Evolutionary conservation across 2,888 invertebrate genomes (phyloP).

Genomic region (Aphidius colemani): DNA sequence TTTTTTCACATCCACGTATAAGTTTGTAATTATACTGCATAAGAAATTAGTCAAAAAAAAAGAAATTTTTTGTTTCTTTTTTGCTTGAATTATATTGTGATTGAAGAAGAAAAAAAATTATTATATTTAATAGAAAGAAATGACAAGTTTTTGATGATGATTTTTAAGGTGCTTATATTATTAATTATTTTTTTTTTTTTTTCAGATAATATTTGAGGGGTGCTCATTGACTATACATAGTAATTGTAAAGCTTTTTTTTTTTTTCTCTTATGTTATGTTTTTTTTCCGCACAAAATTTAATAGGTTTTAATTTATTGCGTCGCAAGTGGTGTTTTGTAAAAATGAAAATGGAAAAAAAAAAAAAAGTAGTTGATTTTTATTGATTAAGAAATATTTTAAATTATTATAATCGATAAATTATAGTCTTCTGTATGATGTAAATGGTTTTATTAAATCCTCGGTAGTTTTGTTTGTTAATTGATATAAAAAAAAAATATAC

Average conservation of each 20-base stretch:
- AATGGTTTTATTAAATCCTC: constrained; percentile 45
- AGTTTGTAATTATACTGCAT: constrained; percentile 19
- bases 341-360: constrained; percentile 7
- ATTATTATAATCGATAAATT: constrained; percentile 18
- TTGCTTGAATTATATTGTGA: constrained; percentile 20
- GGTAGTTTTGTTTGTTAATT: constrained; percentile 46
- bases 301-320: neutral
- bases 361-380: constrained; percentile 15
- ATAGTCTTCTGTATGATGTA: constrained; percentile 38
- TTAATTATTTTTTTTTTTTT: constrained; percentile 31
- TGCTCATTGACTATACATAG: constrained; percentile 25
- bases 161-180: constrained; percentile 14
- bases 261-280: neutral
- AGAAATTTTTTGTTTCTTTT: constrained; percentile 6
- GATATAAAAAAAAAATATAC: constrained; percentile 20
- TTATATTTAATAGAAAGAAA: neutral
- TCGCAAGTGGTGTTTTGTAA: neutral
- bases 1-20: neutral
- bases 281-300: neutral
- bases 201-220: constrained; percentile 36
- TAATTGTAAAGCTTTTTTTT: too few relatives aligned
- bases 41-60: constrained; percentile 25
- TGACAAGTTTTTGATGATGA: neutral
- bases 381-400: constrained; percentile 11
- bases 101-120: constrained; percentile 10